Base-by-base conservation (phyloP, 2,797 vertebrate genomes). In the Mus minutoides region DNA sequence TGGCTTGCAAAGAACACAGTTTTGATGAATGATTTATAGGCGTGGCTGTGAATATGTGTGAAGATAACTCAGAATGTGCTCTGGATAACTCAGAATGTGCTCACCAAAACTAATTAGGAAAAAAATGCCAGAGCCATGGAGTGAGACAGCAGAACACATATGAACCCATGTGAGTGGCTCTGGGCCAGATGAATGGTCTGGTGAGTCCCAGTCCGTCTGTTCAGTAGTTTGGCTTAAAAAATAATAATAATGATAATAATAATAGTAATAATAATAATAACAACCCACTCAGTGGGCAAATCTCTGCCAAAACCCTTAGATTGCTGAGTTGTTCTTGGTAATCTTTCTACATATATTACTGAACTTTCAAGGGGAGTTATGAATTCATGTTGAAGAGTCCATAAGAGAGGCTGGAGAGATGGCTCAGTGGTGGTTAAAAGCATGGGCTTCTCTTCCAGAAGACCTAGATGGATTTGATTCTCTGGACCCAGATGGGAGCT, bases 371-470 rank as follows among this genome's bases (percentile, higher is more conserved):
- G 88, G 21, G 12, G 31, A 52, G 49, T 84, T 80, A 54, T 37
- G 67, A 87, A 78, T 4, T 88, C 56, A 26, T 8, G n/a, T 75
- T 78, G 60, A 94, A 64, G 84, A 93, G 60, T 62, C 56, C 17
- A 7, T 62, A 80, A 90, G 40, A 49, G 60, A 85, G 3, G 10
- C 29, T 64, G 58, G 40, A n/a, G 46, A 69, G 62, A 52, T n/a
- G 34, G 31, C 31, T 69, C 46, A 24, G 12, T 52, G 34, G 62
- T 37, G 34, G 62, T 37, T n/a, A 69, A 86, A 22, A n/a, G 12
- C 7, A n/a, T 21, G n/a, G 40, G 31, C 62, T 86, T 34, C 21
- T 14, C 21, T 24, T 34, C 40, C 40, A 84, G 40, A 69, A 7
- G 43, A 64, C 29, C 40, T 84, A 26, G 10, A 43, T 85, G 40